Conservation (phyloP, 1,140 invertebrate species). For the Aphelinus atriplicis region DNA sequence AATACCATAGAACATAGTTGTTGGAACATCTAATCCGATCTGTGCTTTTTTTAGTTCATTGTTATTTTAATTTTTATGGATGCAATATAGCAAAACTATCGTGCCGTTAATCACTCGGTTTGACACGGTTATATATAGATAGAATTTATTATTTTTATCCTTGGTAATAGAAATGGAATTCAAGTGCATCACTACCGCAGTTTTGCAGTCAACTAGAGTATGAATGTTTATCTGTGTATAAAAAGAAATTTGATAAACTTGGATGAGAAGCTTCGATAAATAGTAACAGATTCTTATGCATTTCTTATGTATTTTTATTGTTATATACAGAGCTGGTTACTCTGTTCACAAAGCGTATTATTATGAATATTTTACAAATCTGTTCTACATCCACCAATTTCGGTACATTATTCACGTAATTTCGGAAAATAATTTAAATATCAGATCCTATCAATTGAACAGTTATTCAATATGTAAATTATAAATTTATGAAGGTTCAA, state of each 20-base stretch:
- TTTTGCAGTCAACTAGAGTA: slow-evolving; percentile 7
- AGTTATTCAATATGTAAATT: neutral
- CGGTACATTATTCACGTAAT: neutral
- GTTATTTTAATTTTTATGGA: neutral
- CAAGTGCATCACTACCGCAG: neutral
- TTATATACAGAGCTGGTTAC: slow-evolving; percentile 1
- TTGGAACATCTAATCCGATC: slow-evolving; percentile 18
- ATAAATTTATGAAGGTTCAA: neutral
- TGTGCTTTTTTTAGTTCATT: slow-evolving; percentile 7
- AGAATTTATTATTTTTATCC: no score
- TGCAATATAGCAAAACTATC: no score
- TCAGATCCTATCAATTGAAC: neutral
- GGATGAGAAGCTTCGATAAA: slow-evolving; percentile 19
- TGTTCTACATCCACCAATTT: slow-evolving; percentile 1
- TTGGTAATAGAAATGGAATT: neutral
- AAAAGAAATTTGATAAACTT: slow-evolving; percentile 10
- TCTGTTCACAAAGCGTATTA: slow-evolving; percentile 13
- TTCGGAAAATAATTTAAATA: neutral
- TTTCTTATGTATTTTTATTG: neutral
- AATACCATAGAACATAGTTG: slow-evolving; percentile 25
- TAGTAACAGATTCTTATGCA: slow-evolving; percentile 14
- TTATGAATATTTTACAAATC: neutral
- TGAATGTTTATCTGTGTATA: slow-evolving; percentile 5
- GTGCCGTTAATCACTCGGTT: no score
- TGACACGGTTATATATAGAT: no score